Evolutionary conservation across 2,888 invertebrate genomes (phyloP).

Genomic region (Dorcus parallelipipedus): DNA sequence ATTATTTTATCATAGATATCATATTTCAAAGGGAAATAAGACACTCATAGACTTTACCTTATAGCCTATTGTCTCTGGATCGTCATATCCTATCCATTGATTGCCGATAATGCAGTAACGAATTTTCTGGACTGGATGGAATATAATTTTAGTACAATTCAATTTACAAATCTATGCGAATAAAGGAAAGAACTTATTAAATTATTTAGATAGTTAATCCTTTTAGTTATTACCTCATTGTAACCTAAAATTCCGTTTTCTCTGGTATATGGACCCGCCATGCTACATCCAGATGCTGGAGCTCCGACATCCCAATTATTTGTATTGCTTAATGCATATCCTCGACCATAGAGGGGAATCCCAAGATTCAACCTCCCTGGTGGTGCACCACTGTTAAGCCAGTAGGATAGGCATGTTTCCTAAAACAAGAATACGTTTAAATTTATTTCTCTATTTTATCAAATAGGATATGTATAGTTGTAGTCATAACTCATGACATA

Average conservation of each 20-base stretch:
- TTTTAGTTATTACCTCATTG: too few relatives aligned
- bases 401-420: conserved; percentile 43
- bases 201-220: too few relatives aligned
- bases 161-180: conserved; percentile 54
- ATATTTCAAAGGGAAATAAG: too few relatives aligned
- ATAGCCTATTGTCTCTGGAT: conserved; percentile 52
- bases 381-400: conserved; percentile 56
- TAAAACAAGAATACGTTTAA: neutral
- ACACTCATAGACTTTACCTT: conserved; percentile 44
- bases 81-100: conserved; percentile 72
- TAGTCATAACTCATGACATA: too few relatives aligned
- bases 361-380: conserved; percentile 67
- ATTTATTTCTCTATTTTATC: neutral
- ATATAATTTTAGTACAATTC: too few relatives aligned
- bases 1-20: neutral
- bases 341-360: conserved; percentile 66
- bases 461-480: too few relatives aligned
- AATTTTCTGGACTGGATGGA: too few relatives aligned
- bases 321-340: conserved; percentile 56
- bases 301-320: conserved; percentile 24
- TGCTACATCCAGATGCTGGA: too few relatives aligned
- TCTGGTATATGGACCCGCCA: too few relatives aligned
- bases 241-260: too few relatives aligned
- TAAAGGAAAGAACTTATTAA: too few relatives aligned
- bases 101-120: too few relatives aligned